phyloP scores from a whole-genome alignment of 23 tunicate genomes.

The Halocynthia roretzi region DNA sequence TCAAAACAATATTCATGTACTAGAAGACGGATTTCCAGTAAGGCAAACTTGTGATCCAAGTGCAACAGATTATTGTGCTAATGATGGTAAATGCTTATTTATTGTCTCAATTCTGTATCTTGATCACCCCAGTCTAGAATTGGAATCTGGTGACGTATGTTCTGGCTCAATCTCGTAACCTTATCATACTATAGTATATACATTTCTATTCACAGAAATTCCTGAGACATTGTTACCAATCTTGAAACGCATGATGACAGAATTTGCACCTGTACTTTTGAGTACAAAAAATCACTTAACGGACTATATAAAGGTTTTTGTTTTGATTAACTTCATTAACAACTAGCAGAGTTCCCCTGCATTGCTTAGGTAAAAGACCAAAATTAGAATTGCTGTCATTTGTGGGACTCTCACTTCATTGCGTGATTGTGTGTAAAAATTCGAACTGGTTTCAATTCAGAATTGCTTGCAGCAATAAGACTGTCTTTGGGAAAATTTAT shows the following conservation, averaged over 20 bases:
- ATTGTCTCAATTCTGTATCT: no score
- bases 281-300: conserved; percentile 33
- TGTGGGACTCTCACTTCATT: no score
- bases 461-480: no score
- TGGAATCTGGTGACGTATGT: no score
- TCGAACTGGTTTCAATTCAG: neutral
- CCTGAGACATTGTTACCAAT: conserved; percentile 58
- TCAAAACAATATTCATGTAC: conserved; percentile 18
- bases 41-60: neutral
- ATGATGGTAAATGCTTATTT: conserved; percentile 39
- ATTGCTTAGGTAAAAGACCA: neutral
- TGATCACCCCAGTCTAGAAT: no score
- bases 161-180: no score
- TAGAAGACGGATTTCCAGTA: conserved; percentile 17
- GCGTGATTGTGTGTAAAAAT: neutral
- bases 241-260: conserved; percentile 31
- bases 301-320: conserved; percentile 30
- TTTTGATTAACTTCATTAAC: neutral
- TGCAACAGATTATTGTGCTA: conserved; percentile 24
- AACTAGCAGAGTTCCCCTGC: neutral
- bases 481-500: no score
- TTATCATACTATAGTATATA: neutral
- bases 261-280: conserved; percentile 54
- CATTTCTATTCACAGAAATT: conserved; percentile 26
- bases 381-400: no score